Evolutionary conservation across 2,113 vertebrate species (phyloP).

Genomic region (Zeus faber): DNA sequence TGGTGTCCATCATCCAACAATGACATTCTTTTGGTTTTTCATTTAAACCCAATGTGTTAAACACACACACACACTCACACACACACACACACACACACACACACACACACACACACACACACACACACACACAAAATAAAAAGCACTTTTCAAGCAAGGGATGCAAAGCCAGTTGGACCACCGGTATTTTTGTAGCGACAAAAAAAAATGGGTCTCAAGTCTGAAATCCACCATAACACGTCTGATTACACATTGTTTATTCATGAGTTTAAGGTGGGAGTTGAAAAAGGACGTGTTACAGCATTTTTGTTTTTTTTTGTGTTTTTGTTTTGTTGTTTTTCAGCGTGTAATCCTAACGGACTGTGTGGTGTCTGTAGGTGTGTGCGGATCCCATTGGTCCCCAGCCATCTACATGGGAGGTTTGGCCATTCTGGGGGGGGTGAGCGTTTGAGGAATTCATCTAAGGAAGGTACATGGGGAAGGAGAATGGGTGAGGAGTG

Average conservation of each 20-base stretch:
- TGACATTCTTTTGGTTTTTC: slow-evolving; percentile 41
- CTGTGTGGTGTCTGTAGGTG: slow-evolving; percentile 30
- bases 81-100: not conserved
- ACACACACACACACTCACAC: not conserved
- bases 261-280: slow-evolving; percentile 1
- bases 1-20: slow-evolving; percentile 41
- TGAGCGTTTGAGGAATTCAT: slow-evolving; percentile 53
- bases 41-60: slow-evolving; percentile 30
- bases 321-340: slow-evolving; percentile 1
- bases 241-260: not conserved
- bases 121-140: not conserved
- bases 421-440: slow-evolving; percentile 34
- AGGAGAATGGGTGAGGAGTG: slow-evolving; percentile 39
- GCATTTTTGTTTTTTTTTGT: not conserved
- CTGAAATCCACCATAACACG: too few relatives aligned
- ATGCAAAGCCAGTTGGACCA: too few relatives aligned
- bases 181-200: too few relatives aligned
- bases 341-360: slow-evolving; percentile 20
- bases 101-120: too few relatives aligned
- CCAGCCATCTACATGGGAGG: slow-evolving; percentile 44
- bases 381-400: slow-evolving; percentile 33
- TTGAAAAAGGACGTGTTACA: not conserved
- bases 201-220: too few relatives aligned
- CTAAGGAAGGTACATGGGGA: slow-evolving; percentile 20
- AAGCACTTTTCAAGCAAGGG: not conserved